Base-by-base conservation (phyloP, 2,888 invertebrate genomes). In the Conomelus anceps region DNA sequence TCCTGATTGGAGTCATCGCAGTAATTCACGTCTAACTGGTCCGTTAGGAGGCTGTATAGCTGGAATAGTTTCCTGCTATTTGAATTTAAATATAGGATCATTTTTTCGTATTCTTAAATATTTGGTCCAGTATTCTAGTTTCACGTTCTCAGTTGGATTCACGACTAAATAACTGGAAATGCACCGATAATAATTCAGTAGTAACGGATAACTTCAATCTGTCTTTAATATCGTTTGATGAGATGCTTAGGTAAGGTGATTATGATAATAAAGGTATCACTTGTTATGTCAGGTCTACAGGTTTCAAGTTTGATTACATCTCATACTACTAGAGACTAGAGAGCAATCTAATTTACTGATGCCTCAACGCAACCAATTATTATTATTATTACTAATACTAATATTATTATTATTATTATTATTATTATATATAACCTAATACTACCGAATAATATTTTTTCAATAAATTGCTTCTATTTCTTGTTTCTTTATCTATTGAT, bases 21-120 rank as follows among this genome's bases (percentile, higher is more conserved):
- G 94, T 91, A 98, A 94, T 89, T 97, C 93, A 90, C 96, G 94
- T 88, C 96, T 94, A 84, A 96, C 95, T 20, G 95, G 94, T 63
- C 63, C 63, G 63, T 63, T 63, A 63, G 13, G n/a, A 63, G n/a
- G n/a, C 63, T 63, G n/a, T 63, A n/a, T n/a, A n/a, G 63, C 63
- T 63, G 63, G 63, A 63, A 63, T 63, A 63, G 63, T 63, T 63
- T 63, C 63, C 63, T 41, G 63, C 63, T 63, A 63, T 63, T 63
- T n/a, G n/a, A 63, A 63, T 63, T 63, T 63, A 63, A 63, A 63
- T 63, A 63, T 63, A 63, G 63, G 63, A 63, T 63, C 63, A 63
- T 63, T 63, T 63, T 63, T 63, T 63, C 63, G 11, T 7, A 63
- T 63, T 63, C 63, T 63, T 7, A n/a, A 63, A 63, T 34, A 17